These are phyloP conservation scores for Kryptopterus vitreolus DNA, from an alignment of 2,797 vertebrate genomes.

Conservation along the genomic window DNA sequence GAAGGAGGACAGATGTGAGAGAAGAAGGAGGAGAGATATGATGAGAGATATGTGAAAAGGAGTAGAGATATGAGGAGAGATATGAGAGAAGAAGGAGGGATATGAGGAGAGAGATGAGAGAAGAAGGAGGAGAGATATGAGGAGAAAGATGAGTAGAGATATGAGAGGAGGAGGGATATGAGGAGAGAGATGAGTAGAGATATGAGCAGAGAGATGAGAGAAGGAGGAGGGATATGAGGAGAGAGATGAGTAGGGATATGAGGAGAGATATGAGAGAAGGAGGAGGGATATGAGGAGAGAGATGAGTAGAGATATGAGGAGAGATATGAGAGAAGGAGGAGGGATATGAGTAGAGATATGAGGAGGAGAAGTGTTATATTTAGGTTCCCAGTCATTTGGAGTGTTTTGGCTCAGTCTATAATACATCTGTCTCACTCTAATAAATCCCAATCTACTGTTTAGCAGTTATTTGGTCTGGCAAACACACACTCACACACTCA, in stretches of 20 bases:
- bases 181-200: too few relatives aligned
- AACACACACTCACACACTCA: not conserved
- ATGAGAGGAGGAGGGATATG: not conserved
- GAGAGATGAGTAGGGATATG: not conserved
- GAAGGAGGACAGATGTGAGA: too few relatives aligned
- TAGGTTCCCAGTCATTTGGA: not conserved
- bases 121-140: too few relatives aligned
- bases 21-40: too few relatives aligned
- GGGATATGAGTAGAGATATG: too few relatives aligned
- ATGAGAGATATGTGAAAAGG: too few relatives aligned
- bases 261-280: too few relatives aligned
- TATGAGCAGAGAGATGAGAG: not conserved
- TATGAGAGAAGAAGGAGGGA: not conserved
- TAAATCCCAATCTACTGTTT: conserved; percentile 45
- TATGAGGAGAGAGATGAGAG: not conserved
- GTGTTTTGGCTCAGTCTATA: not conserved
- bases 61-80: not conserved
- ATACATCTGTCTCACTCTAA: not conserved
- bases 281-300: not conserved
- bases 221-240: not conserved
- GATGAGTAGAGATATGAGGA: too few relatives aligned
- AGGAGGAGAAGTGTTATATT: not conserved
- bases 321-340: too few relatives aligned
- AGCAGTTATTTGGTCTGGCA: conserved; percentile 37
- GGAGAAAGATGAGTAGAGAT: not conserved